phyloP scores from a whole-genome alignment of 1,140 invertebrate genomes.

The Leptopilina clavipes region DNA sequence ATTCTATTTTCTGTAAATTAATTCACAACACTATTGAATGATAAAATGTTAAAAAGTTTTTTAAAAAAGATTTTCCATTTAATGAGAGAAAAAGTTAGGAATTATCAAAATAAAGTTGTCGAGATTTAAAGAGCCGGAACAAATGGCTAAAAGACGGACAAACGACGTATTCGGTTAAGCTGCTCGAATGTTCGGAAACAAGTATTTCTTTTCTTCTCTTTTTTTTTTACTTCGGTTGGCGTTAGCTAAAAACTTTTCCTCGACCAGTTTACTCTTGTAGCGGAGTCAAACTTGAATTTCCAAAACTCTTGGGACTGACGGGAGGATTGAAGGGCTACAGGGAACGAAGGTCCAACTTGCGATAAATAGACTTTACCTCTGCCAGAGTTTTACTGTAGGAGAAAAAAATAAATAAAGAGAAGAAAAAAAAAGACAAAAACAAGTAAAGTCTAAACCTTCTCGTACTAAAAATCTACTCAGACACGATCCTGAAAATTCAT shows the following conservation, averaged over 20 bases:
- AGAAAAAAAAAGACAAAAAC: background rate
- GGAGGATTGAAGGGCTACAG: constrained; percentile 12
- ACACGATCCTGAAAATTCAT: constrained; percentile 21
- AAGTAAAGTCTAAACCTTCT: background rate
- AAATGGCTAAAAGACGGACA: constrained; percentile 6
- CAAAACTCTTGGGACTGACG: constrained; percentile 20
- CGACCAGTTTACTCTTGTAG: constrained; percentile 6
- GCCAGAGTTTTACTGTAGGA: background rate
- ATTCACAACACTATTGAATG: no score
- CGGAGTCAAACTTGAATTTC: constrained; percentile 27
- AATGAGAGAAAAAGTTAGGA: background rate
- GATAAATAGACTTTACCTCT: constrained; percentile 26
- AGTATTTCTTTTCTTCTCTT: background rate
- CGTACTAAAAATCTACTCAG: constrained; percentile 28
- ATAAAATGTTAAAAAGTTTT: no score
- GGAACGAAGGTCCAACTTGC: constrained; percentile 12
- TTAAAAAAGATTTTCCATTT: no score
- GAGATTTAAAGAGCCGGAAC: constrained; percentile 10
- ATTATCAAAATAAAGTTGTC: constrained; percentile 7
- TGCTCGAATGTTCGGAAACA: background rate
- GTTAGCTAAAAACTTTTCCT: constrained; percentile 24
- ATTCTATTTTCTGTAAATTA: no score
- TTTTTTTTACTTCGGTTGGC: background rate
- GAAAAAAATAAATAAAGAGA: background rate
- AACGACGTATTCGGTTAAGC: background rate